Conservation (phyloP, 2,888 invertebrate species). For the Scrobipalpa atriplicella region DNA sequence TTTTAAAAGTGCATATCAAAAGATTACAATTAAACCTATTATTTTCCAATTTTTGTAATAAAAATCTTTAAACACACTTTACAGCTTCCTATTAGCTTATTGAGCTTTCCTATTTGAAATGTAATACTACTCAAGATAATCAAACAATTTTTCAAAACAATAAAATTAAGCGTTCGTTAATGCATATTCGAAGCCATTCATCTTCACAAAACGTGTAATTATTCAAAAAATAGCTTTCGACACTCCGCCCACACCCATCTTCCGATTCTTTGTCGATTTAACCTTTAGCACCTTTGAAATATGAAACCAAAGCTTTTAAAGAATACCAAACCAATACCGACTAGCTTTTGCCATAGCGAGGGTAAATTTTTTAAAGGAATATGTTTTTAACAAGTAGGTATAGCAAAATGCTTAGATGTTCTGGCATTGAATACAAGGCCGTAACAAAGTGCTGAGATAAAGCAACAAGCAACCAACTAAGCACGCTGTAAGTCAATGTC, state of each 20-base stretch:
- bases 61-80: too few species aligned
- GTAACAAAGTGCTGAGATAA: slow-evolving; percentile 31
- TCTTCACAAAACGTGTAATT: slow-evolving; percentile 11
- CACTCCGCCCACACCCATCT: slow-evolving; percentile 8
- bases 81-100: too few species aligned
- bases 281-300: slow-evolving; percentile 8
- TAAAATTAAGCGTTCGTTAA: background rate
- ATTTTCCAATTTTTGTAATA: too few species aligned
- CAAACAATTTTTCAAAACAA: background rate
- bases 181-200: background rate
- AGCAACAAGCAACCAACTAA: slow-evolving; percentile 17
- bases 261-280: background rate
- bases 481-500: slow-evolving; percentile 26
- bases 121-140: too few species aligned
- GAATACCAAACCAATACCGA: background rate
- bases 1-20: too few species aligned
- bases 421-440: slow-evolving; percentile 49
- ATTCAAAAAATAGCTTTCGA: background rate
- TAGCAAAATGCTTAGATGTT: too few species aligned
- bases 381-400: too few species aligned
- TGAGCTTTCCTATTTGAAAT: too few species aligned
- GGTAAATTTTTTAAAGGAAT: too few species aligned
- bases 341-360: background rate
- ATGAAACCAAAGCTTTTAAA: background rate
- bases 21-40: too few species aligned